Evolutionary conservation across 1,140 invertebrate species (phyloP), one percentile per base, ranked within the genome.

Genomic region (Meloidogyne floridensis): DNA sequence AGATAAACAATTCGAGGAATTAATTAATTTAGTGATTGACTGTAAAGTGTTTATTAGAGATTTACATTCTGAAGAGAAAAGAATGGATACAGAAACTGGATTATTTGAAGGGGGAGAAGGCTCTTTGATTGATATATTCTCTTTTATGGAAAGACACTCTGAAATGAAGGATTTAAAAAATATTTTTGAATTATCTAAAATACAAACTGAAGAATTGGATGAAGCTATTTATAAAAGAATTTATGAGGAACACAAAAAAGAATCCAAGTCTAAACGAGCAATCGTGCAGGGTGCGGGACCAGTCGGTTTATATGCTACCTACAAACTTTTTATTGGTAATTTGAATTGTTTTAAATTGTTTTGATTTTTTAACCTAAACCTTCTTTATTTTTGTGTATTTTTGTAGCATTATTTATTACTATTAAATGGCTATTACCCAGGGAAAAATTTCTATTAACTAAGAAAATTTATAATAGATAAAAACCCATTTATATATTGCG

Each of bases 11-110:
- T 59, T 59, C 4, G n/a, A 65, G n/a, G n/a, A 65, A n/a, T 65
- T 65, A 65, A 65, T 65, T 65, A 9, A 79, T 51, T 79, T 70
- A 53, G 51, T 79, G 10, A 72, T 79, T 32, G 18, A 73, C 5
- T 81, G 80, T 53, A 81, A 81, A 75, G 32, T 69, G 51, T 81
- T 77, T 69, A 81, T 81, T 47, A 53, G 80, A 47, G 72, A 81
- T 43, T 43, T 81, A 51, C 32, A 72, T 47, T 71, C 77, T 15
- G 77, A 79, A 51, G 51, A 59, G 42, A 47, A 47, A 47, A 47
- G 43, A 47, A 47, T 7, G 3, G 43, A 3, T 47, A 47, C 43
- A 47, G 43, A 47, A 47, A 20, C 20, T 20, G 20, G 20, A 20
- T 20, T 20, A 20, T 47, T 47, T 47, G 6, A 47, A 7, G 15